Conservation (phyloP, 2,888 invertebrate genomes). For the Disparrhopalites patrizii region DNA sequence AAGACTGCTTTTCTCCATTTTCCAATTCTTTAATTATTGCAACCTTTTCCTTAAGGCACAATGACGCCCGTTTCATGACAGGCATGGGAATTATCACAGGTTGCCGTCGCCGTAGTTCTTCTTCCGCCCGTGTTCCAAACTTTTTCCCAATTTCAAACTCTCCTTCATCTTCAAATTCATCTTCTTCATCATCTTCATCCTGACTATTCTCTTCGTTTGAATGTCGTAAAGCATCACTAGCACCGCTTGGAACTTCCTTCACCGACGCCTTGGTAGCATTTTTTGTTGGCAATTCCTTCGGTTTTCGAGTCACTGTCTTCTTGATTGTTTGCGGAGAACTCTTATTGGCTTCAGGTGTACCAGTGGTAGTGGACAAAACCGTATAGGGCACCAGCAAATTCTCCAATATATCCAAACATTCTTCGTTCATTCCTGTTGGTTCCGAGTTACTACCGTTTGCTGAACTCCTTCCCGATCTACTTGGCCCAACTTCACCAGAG, state of each 20-base stretch:
- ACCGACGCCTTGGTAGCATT: not conserved
- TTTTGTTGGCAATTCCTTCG: not conserved
- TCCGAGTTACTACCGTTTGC: no score
- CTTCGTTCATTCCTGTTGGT: no score
- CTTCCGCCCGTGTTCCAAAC: not conserved
- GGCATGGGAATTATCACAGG: not conserved
- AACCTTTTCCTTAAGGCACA: slow-evolving; percentile 18
- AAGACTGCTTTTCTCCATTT: slow-evolving; percentile 30
- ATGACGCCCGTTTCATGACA: slow-evolving; percentile 11
- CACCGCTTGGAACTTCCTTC: not conserved
- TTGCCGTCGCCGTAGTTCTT: not conserved
- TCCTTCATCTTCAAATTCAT: slow-evolving; percentile 13
- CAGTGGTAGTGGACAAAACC: slow-evolving; percentile 3
- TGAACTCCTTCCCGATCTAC: no score
- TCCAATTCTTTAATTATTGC: slow-evolving; percentile 33
- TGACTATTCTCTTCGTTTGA: slow-evolving; percentile 5
- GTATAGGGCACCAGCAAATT: slow-evolving; percentile 9
- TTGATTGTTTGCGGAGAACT: not conserved
- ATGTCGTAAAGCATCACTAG: not conserved
- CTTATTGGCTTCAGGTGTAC: no score
- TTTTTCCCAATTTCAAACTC: slow-evolving; percentile 3
- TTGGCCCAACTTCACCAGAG: no score
- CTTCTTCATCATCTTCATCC: slow-evolving; percentile 14
- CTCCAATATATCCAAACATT: not conserved
- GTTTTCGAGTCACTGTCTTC: not conserved